Conservation (phyloP, 2,113 vertebrate genomes). For the Heteronetta atricapilla region DNA sequence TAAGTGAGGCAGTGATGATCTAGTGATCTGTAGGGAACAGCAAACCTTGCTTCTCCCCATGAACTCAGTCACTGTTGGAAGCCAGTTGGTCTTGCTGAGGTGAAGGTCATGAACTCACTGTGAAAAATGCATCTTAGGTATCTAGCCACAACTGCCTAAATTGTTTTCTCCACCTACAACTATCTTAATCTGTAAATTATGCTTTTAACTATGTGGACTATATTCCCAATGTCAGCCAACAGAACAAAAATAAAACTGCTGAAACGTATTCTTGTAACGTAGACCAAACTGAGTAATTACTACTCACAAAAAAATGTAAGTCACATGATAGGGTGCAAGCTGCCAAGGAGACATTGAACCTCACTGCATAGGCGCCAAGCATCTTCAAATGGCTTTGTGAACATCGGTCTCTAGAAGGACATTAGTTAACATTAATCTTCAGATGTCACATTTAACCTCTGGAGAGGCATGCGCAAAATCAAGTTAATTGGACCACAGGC, state of each 20-base stretch:
- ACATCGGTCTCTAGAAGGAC: background rate
- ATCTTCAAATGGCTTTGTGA: background rate
- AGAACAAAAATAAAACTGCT: constrained; percentile 31
- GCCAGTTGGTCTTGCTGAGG: background rate
- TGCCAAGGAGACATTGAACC: background rate
- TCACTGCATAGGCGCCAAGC: background rate
- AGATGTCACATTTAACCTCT: background rate
- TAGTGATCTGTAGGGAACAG: background rate
- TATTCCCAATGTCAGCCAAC: background rate
- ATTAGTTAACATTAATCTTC: background rate
- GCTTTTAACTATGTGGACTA: constrained; percentile 16
- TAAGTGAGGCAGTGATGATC: rapidly evolving
- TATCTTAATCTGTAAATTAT: constrained; percentile 15
- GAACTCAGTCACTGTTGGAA: background rate
- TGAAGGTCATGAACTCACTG: background rate
- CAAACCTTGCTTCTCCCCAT: background rate
- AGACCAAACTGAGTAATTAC: constrained; percentile 9
- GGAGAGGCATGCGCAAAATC: background rate
- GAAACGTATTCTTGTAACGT: background rate
- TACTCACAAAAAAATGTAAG: background rate
- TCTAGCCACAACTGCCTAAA: background rate
- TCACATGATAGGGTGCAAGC: background rate
- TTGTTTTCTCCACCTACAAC: background rate
- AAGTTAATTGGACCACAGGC: background rate
- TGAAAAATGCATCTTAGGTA: background rate